phyloP scores from a whole-genome alignment of 2,113 vertebrate species.

The Spilogale gracilis region DNA sequence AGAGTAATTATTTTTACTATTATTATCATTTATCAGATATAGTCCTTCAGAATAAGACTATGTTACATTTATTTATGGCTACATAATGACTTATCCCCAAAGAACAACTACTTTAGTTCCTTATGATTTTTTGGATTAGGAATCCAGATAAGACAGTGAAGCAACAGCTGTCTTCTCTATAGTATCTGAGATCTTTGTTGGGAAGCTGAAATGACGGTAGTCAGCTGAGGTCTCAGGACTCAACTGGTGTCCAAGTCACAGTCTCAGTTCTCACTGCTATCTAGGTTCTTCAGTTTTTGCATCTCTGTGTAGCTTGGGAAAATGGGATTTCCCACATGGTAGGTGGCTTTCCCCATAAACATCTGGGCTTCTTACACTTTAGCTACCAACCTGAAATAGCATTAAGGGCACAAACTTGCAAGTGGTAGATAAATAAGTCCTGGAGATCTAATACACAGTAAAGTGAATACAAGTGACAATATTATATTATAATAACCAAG shows the following conservation, averaged over 20 bases:
- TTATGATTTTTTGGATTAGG: not conserved
- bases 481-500: not conserved
- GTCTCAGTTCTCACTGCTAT: not conserved
- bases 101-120: not conserved
- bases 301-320: not conserved
- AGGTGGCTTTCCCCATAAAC: not conserved
- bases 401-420: not conserved
- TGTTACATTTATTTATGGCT: not conserved
- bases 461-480: not conserved
- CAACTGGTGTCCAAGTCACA: not conserved
- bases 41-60: not conserved
- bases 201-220: too few relatives aligned
- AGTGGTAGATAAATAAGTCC: not conserved
- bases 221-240: not conserved
- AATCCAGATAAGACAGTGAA: not conserved
- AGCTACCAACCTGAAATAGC: not conserved
- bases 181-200: not conserved
- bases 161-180: not conserved
- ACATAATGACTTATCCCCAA: not conserved
- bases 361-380: not conserved
- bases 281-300: not conserved
- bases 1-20: not conserved
- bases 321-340: not conserved
- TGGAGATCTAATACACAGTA: not conserved
- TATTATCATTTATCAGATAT: not conserved